Base-by-base conservation (phyloP, 2,888 invertebrate genomes). In the Eilema caniola region DNA sequence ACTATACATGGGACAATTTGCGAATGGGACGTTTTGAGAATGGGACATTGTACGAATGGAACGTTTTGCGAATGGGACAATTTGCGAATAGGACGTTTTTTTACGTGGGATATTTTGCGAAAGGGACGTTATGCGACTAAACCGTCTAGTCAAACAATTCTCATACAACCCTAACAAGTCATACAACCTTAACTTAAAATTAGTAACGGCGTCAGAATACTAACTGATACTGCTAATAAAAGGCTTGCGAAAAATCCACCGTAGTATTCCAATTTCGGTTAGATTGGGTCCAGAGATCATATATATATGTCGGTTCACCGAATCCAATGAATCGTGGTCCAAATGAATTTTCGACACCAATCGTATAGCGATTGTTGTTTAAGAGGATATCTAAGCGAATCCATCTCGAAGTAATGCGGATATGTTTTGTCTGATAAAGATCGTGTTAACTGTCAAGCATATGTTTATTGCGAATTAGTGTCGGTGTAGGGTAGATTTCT, bases 181-280 rank as follows among this genome's bases (percentile, higher is more conserved):
- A 47, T 20, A 47, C 20, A 47, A 20, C 20, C 47, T n/a, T n/a
- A 53, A n/a, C 8, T 5, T 53, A 53, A 53, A 53, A 53, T 10
- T 53, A n/a, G n/a, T 8, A n/a, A 47, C 7, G 47, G 47, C 20
- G n/a, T 53, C 53, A 53, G 53, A 53, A 53, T 53, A 47, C 20
- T 53, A 53, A n/a, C 53, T 3, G 4, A 20, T 20, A 10, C 53
- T 53, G 53, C n/a, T n/a, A 10, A 20, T n/a, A 53, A 53, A n/a
- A 53, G n/a, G n/a, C 53, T 53, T n/a, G 53, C 20, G 53, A 53
- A n/a, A 47, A 53, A 53, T 53, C n/a, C 10, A 53, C 20, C 53
- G n/a, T n/a, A 53, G 53, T 53, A 53, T 53, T 53, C n/a, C 53
- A 53, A 53, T 53, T 53, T 53, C 53, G 53, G 53, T n/a, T 20